Conservation (phyloP, 2,113 vertebrate species). For the Propithecus coquereli region DNA sequence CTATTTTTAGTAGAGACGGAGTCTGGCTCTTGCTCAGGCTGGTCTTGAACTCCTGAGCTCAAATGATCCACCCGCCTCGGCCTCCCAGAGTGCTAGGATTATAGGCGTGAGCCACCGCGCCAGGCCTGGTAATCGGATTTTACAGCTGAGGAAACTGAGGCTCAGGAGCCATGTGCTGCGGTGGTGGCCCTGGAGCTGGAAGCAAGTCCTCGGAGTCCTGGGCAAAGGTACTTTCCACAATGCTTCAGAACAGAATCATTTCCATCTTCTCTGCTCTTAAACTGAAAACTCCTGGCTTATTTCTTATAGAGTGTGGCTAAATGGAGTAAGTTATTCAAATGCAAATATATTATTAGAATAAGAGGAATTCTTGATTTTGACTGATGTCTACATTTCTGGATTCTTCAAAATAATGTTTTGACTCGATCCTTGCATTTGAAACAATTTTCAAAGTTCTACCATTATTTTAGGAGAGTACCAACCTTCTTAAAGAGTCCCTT, state of each 20-base stretch:
- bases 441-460: conserved; percentile 39
- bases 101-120: too few species aligned
- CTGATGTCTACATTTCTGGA: background rate
- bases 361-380: conserved; percentile 28
- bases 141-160: background rate
- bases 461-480: conserved; percentile 9
- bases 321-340: background rate
- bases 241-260: background rate
- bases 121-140: conserved; percentile 11
- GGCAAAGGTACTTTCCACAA: background rate
- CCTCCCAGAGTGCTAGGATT: too few species aligned
- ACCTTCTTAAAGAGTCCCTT: background rate
- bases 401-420: conserved; percentile 21
- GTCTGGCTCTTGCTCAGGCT: too few species aligned
- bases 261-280: background rate
- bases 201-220: background rate
- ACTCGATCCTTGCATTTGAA: background rate
- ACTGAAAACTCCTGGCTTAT: background rate
- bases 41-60: too few species aligned
- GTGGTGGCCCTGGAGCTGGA: background rate
- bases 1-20: too few species aligned
- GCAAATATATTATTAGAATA: background rate
- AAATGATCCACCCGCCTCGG: too few species aligned
- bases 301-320: background rate
- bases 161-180: background rate